These are phyloP conservation scores for Melipona quadrifasciata DNA, from an alignment of 1,140 invertebrate genomes.

Conservation along the genomic window DNA sequence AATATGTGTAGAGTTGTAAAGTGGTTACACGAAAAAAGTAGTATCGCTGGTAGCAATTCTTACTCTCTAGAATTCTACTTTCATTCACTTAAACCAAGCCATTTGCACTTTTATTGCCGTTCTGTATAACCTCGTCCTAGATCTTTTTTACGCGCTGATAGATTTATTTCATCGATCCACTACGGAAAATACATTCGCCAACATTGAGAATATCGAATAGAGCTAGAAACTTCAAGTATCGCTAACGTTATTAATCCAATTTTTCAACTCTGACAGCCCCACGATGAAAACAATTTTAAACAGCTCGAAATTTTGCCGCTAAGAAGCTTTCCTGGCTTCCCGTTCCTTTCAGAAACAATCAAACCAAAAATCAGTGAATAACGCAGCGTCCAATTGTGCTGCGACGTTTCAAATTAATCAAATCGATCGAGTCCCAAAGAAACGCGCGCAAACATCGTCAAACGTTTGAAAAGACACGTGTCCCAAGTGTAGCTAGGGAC, in stretches of 20 bases:
- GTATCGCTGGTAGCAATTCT: neutral
- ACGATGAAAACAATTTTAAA: neutral
- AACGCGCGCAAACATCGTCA: neutral
- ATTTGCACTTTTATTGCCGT: neutral
- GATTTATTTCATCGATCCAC: neutral
- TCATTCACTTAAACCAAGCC: neutral
- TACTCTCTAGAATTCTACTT: neutral
- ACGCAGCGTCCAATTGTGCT: neutral
- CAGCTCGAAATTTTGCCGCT: neutral
- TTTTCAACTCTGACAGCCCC: too few relatives aligned
- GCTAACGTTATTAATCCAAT: too few relatives aligned
- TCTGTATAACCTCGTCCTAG: too few relatives aligned
- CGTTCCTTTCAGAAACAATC: neutral
- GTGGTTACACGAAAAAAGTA: neutral
- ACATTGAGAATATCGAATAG: too few relatives aligned
- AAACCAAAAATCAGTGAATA: neutral
- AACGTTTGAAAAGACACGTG: constrained; percentile 8
- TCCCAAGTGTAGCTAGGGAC: constrained; percentile 9
- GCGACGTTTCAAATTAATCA: neutral
- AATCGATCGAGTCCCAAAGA: neutral
- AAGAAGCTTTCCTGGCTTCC: neutral
- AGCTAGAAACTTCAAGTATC: too few relatives aligned
- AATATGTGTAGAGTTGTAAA: neutral
- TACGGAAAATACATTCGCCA: too few relatives aligned
- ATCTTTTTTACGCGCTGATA: constrained; percentile 6